Base-by-base conservation (phyloP, 2,888 invertebrate species). In the Drosophila algonquin region DNA sequence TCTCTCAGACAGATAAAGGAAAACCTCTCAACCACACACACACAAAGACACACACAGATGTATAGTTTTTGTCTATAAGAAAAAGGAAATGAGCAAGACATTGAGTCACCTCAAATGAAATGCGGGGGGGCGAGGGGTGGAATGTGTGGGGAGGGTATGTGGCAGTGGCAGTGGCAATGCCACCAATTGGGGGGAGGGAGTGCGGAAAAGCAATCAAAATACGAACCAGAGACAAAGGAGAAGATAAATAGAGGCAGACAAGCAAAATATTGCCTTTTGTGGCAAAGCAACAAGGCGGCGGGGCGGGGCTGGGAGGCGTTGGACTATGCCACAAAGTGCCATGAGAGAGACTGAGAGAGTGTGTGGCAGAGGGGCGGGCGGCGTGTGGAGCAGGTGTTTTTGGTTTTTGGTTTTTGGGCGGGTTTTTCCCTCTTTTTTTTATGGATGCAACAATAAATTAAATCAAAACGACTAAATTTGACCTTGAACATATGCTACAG, bases 401-500 rank as follows among this genome's bases (percentile, higher is more conserved):
- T 55, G 58, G 71, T 69, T 50, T 57, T 64, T 55, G 58, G 35
- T 6, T 63, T 61, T n/a, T 16, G 21, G 21, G 18, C 40, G 3
- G 10, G 12, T 27, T 12, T 21, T 47, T 21, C n/a, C 24, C 14
- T 9, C 10, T 51, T 14, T 58, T 48, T 45, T 9, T 77, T 57
- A 79, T 84, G 79, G 77, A 75, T 81, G 87, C 85, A 83, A 80
- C 81, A 75, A 86, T 86, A 86, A 86, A 87, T 86, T 85, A 83
- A 85, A 86, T 85, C 81, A 85, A 78, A 85, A 81, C 86, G 77
- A 78, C 81, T 71, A 81, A 79, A 74, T 79, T 87, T 87, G 85
- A 87, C 87, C 85, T 86, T 87, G 83, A 72, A 53, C 71, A 67
- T 63, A 48, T 40, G 40, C 40, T 14, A 40, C 40, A 48, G 70